Percentiles rank a stretch among this genome's conserved stretches.
phyloP scores from a whole-genome alignment of 2,113 vertebrate species.

The Ammodytes dubius region DNA sequence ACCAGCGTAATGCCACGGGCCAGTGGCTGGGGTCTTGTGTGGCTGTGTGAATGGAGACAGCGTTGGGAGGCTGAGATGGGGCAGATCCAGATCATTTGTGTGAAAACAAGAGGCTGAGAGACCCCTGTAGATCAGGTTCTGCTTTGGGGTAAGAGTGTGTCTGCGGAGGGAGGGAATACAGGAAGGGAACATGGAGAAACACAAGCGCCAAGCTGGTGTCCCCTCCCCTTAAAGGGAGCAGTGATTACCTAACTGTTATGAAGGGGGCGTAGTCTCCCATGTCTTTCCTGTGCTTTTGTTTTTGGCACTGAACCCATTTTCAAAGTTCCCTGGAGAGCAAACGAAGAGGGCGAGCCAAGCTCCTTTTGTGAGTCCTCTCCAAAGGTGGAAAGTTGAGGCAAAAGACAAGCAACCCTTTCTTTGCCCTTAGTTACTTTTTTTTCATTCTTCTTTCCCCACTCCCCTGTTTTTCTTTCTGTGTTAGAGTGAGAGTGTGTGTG shows the following conservation, averaged over 20 bases:
- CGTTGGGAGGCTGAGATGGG: slow-evolving; percentile 20
- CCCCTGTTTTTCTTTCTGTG: slow-evolving; percentile 44
- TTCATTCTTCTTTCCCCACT: slow-evolving; percentile 47
- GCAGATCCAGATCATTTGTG: slow-evolving; percentile 39
- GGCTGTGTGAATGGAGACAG: slow-evolving; percentile 29
- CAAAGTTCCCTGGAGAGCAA: slow-evolving; percentile 70
- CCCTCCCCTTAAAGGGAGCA: slow-evolving; percentile 69
- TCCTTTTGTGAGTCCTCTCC: slow-evolving; percentile 68
- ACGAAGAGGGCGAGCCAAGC: slow-evolving; percentile 65
- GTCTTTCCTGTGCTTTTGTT: slow-evolving; percentile 78
- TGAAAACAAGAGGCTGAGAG: slow-evolving; percentile 15
- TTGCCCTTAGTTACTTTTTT: slow-evolving; percentile 58
- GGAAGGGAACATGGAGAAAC: slow-evolving; percentile 50
- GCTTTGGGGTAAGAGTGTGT: slow-evolving; percentile 20
- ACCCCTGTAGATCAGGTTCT: slow-evolving; percentile 29
- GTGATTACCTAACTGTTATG: slow-evolving; percentile 76
- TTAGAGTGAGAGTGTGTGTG: neutral
- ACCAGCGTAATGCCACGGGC: slow-evolving; percentile 20
- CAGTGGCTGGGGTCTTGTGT: slow-evolving; percentile 21
- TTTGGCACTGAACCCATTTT: slow-evolving; percentile 73
- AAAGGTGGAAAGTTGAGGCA: slow-evolving; percentile 84
- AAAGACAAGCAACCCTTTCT: slow-evolving; percentile 81
- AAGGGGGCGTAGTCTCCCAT: slow-evolving; percentile 72
- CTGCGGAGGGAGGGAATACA: slow-evolving; percentile 50
- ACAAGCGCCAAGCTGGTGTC: slow-evolving; percentile 37